Evolutionary conservation across 2,888 invertebrate species (phyloP), one percentile per base, ranked within the genome.

Genomic region (Salticus scenicus): DNA sequence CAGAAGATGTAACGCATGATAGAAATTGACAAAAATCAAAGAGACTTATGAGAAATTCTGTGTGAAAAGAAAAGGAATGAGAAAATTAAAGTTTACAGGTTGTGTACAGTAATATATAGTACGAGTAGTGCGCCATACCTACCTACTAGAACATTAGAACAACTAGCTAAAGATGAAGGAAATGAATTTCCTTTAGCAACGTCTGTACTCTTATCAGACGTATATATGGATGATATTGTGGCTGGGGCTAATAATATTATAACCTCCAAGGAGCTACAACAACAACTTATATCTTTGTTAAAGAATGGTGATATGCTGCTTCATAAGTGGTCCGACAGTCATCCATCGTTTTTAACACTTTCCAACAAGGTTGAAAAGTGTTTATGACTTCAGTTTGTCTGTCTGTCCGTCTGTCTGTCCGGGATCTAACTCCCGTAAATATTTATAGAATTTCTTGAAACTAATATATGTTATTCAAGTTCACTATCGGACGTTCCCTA

Each of bases 161-260:
- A 67, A n/a, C 24, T 67, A 10, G 5, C 42, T 37, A 5, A 8
- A 24, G 24, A 51, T 24, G 37, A 42, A 28, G 20, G n/a, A n/a
- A 24, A 27, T 0, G 27, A 37, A 27, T 64, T 74, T 10, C 64
- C 64, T 14, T 7, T 41, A 8, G 41, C 42, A 7, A 7, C 42
- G 0, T 14, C 14, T 4, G 1, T 75, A 0, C 2, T 66, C 17
- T 2, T 20, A 24, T 2, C 10, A 12, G 30, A 41, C 5, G 41
- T 42, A 0, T 75, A 66, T 24, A 75, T 75, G 66, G 66, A n/a
- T n/a, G n/a, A n/a, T n/a, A n/a, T 75, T n/a, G 4, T 66, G 27
- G n/a, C 0, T 2, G 66, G 66, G 5, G 5, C 20, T n/a, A 1
- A 17, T 0, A 14, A 14, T 17, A 37, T 41, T 20, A 5, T 5